Conservation (phyloP, 1,140 invertebrate genomes). For the Nasonia giraulti region DNA sequence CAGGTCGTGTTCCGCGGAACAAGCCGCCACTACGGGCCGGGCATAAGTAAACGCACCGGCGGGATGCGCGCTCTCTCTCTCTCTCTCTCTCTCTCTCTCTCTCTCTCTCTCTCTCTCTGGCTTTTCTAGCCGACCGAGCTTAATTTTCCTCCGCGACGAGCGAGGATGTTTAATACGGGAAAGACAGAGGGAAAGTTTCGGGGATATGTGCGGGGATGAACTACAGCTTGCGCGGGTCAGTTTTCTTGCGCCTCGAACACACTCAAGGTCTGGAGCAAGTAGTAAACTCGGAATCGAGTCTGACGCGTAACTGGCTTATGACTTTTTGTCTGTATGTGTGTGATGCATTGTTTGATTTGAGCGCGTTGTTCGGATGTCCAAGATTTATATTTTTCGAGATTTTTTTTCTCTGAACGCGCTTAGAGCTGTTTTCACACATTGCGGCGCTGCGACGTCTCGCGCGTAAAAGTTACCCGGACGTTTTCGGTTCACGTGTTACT, state of each 20-base stretch:
- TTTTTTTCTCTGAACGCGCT: no score
- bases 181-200: neutral
- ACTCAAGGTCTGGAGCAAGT: neutral
- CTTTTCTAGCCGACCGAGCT: conserved; percentile 35
- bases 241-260: conserved; percentile 9
- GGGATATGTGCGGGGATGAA: neutral
- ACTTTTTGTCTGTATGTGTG: neutral
- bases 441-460: no score
- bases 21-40: conserved; percentile 30
- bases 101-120: neutral
- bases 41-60: conserved; percentile 40
- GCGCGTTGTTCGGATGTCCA: no score
- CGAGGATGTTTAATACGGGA: neutral
- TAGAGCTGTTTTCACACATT: no score
- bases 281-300: conserved; percentile 37
- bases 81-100: neutral
- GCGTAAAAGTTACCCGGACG: no score
- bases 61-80: neutral
- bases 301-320: conserved; percentile 8
- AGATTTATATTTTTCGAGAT: no score
- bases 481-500: no score
- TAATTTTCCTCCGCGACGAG: conserved; percentile 32
- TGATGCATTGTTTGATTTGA: no score
- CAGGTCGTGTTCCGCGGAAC: conserved; percentile 9
- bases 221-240: neutral